Evolutionary conservation across 2,113 vertebrate species (phyloP), one percentile per base, ranked within the genome.

Genomic region (Gobiocypris rarus): DNA sequence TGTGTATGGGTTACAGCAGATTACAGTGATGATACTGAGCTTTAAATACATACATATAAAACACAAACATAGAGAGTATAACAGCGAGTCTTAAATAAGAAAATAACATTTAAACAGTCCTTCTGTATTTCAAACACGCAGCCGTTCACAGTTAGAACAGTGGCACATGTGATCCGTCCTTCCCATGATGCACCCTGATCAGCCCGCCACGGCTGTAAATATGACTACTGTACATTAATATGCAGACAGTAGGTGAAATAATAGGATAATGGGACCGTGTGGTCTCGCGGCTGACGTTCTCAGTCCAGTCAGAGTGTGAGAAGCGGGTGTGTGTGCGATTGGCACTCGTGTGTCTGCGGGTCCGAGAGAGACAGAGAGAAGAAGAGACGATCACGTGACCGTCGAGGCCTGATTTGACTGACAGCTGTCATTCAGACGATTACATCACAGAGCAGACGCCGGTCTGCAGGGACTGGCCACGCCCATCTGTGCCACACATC

Each of bases 391-490:
- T 43, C 48, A 48, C 13, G 1, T 56, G 13, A 56, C 19, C 8
- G 45, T 3, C 0, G 3, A 54, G 50, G 50, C 50, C 50, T 6
- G 17, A 54, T 24, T 22, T 76, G 58, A 65, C 31, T 69, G 74
- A 63, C 83, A 67, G 74, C 71, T 83, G 71, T 83, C 56, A 83
- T 7, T 75, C 82, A 75, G 41, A n/a, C 48, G 84, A 87, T 98
- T 95, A 98, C 97, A 98, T 98, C 61, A 98, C 50, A 85, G 95
- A 94, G 89, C 97, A 98, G 28, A 97, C 96, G 74, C 96, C 96
- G 5, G 97, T 96, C 89, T 96, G 96, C 45, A 96, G 90, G 0
- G 90, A 61, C 85, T 93, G 93, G 63, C 94, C 93, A 85, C 94
- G 95, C 3, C 91, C 82, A 9, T 92, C 84, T 86, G 93, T 95